These are phyloP conservation scores for Patiria miniata DNA, from an alignment of 35 echinoderm and acorn worm species.

Conservation along the genomic window DNA sequence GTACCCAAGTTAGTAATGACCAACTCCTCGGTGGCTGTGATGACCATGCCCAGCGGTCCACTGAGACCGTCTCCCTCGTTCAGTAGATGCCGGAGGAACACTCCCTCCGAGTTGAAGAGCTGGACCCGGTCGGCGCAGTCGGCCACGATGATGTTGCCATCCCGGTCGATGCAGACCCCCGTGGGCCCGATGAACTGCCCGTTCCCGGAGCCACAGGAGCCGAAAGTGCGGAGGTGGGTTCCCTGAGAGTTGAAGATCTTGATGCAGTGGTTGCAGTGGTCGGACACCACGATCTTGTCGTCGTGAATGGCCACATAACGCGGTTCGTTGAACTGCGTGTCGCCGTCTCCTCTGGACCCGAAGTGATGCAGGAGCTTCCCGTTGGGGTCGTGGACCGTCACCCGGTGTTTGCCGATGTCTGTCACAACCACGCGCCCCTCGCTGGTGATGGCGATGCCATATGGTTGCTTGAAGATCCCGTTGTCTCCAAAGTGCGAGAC, in stretches of 20 bases:
- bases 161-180: constrained; percentile 88
- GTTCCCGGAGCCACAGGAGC: constrained; percentile 86
- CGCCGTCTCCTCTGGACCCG: constrained; percentile 84
- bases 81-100: constrained; percentile 79
- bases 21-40: constrained; percentile 75
- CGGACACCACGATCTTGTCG: constrained; percentile 85
- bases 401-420: constrained; percentile 95
- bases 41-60: constrained; percentile 88
- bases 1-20: constrained; percentile 98
- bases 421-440: constrained; percentile 82
- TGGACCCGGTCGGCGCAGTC: constrained; percentile 97
- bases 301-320: constrained; percentile 80
- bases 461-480: constrained; percentile 96
- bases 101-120: constrained; percentile 83
- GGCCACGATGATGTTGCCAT: constrained; percentile 96
- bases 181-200: constrained; percentile 99
- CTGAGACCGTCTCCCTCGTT: constrained; percentile 91
- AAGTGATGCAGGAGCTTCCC: constrained; percentile 78
- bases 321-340: constrained; percentile 95
- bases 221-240: constrained; percentile 82
- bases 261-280: constrained; percentile 98
- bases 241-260: constrained; percentile 91
- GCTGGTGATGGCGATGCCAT: constrained; percentile 83
- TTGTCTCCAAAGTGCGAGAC: constrained; percentile 96
- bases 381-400: constrained; percentile 91